These are phyloP conservation scores for Chelon auratus DNA, from an alignment of 2,797 vertebrate genomes.

Conservation along the genomic window DNA sequence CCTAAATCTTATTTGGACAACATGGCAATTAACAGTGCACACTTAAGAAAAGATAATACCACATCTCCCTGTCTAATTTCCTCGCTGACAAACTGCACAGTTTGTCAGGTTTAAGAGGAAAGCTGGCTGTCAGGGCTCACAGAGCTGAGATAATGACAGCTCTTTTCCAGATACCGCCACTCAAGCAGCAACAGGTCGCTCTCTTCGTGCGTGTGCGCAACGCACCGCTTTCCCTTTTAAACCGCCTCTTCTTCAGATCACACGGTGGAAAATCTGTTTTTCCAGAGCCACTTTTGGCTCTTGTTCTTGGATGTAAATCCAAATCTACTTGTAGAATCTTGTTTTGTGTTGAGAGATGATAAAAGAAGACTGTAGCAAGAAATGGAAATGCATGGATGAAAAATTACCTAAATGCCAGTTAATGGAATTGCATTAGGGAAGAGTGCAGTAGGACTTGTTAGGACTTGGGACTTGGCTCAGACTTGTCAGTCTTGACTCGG, in stretches of 20 bases:
- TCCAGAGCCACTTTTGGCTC: constrained; percentile 61
- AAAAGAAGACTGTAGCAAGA: constrained; percentile 28
- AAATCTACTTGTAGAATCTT: constrained; percentile 62
- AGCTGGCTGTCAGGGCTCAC: constrained; percentile 41
- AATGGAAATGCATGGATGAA: constrained; percentile 11
- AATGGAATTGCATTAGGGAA: too few species aligned
- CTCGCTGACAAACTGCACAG: constrained; percentile 29
- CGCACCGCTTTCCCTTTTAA: constrained; percentile 46
- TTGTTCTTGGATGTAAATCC: constrained; percentile 47
- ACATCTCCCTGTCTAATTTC: constrained; percentile 57
- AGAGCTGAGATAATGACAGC: constrained; percentile 65
- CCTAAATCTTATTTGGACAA: constrained; percentile 68
- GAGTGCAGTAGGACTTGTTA: too few species aligned
- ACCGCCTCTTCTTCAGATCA: constrained; percentile 46
- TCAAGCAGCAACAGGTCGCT: constrained; percentile 77
- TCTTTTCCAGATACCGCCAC: constrained; percentile 60
- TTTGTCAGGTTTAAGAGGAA: constrained; percentile 39
- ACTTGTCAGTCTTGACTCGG: too few species aligned
- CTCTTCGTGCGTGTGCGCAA: constrained; percentile 23
- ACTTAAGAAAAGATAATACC: constrained; percentile 50
- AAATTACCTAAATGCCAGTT: too few species aligned
- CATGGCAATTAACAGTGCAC: constrained; percentile 40
- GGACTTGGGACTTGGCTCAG: too few species aligned
- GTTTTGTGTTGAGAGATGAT: constrained; percentile 53
- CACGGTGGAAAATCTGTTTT: constrained; percentile 76